These are phyloP conservation scores for Theonella swinhoei DNA, from an alignment of 37 sponge, comb jelly and placozoan species.

Conservation along the genomic window DNA sequence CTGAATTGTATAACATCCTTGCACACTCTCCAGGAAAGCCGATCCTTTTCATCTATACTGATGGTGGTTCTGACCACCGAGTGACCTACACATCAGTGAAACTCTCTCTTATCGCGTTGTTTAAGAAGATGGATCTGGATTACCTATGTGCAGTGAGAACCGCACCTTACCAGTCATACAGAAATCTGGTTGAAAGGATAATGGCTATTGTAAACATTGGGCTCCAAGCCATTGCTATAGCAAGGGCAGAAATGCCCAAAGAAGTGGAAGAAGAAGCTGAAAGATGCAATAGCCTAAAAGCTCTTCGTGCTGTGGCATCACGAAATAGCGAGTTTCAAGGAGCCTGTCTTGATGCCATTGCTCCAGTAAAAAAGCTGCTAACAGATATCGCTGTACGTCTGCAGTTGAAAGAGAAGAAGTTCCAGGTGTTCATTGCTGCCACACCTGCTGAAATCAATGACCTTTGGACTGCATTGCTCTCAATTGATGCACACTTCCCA, in stretches of 20 bases:
- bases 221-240: slow-evolving; percentile 47
- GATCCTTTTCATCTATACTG: slow-evolving; percentile 48
- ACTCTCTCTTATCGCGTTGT: slow-evolving; percentile 46
- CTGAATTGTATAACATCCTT: too few species aligned
- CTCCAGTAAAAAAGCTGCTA: slow-evolving; percentile 12
- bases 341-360: slow-evolving; percentile 5
- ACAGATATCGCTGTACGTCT: slow-evolving; percentile 11
- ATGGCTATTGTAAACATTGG: slow-evolving; percentile 71
- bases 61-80: slow-evolving; percentile 69
- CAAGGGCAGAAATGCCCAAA: slow-evolving; percentile 26
- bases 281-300: slow-evolving; percentile 11
- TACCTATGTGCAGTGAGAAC: slow-evolving; percentile 46
- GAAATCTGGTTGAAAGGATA: slow-evolving; percentile 38
- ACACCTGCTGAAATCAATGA: too few species aligned
- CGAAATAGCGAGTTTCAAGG: not conserved
- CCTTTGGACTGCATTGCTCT: too few species aligned
- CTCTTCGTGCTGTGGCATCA: slow-evolving; percentile 12
- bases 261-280: slow-evolving; percentile 28
- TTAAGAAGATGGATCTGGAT: slow-evolving; percentile 50
- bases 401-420: slow-evolving; percentile 24
- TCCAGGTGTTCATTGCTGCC: slow-evolving; percentile 10
- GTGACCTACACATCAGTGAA: slow-evolving; percentile 54
- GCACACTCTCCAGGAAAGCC: slow-evolving; percentile 12
- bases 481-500: too few species aligned
- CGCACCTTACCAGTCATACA: slow-evolving; percentile 58